Evolutionary conservation across 92 coral and sea anemone genomes (phyloP).

Genomic region (Bergia sp.): DNA sequence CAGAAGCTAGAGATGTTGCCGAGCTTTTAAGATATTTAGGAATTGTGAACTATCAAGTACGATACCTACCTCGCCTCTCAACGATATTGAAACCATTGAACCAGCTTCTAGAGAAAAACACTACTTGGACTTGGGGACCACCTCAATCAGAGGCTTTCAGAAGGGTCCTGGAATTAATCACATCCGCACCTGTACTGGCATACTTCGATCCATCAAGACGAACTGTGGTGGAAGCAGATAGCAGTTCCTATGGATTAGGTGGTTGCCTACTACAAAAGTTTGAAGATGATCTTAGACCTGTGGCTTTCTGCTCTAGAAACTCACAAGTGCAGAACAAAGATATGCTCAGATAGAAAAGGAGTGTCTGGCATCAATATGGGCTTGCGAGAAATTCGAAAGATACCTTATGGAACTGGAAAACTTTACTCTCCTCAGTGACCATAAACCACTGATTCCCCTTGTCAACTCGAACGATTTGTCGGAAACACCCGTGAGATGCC

Average conservation of each 20-base stretch:
- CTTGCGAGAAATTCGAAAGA: slow-evolving; percentile 62
- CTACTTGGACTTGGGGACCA: slow-evolving; percentile 46
- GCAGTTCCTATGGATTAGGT: slow-evolving; percentile 53
- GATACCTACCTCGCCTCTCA: slow-evolving; percentile 36
- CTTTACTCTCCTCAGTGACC: slow-evolving; percentile 62
- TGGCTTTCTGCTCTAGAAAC: slow-evolving; percentile 38
- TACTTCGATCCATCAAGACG: slow-evolving; percentile 20
- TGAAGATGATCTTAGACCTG: slow-evolving; percentile 32
- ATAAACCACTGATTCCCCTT: slow-evolving; percentile 66
- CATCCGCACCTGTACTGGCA: slow-evolving; percentile 12
- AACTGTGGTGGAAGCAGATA: slow-evolving; percentile 47
- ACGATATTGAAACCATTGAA: slow-evolving; percentile 38
- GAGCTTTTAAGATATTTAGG: slow-evolving; percentile 28
- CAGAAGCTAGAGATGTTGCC: slow-evolving; percentile 21
- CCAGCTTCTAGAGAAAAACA: slow-evolving; percentile 25
- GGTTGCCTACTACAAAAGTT: slow-evolving; percentile 47
- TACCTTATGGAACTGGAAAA: slow-evolving; percentile 55
- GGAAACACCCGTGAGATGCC: slow-evolving; percentile 59
- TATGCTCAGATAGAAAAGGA: slow-evolving; percentile 50
- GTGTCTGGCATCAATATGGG: slow-evolving; percentile 64
- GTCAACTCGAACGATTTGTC: slow-evolving; percentile 50
- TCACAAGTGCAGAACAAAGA: slow-evolving; percentile 39
- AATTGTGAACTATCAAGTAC: slow-evolving; percentile 44
- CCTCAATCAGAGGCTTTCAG: neutral
- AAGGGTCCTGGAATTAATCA: neutral